Evolutionary conservation across 2,797 vertebrate species (phyloP), one percentile per base, ranked within the genome.

Genomic region (Sebastes goodei): DNA sequence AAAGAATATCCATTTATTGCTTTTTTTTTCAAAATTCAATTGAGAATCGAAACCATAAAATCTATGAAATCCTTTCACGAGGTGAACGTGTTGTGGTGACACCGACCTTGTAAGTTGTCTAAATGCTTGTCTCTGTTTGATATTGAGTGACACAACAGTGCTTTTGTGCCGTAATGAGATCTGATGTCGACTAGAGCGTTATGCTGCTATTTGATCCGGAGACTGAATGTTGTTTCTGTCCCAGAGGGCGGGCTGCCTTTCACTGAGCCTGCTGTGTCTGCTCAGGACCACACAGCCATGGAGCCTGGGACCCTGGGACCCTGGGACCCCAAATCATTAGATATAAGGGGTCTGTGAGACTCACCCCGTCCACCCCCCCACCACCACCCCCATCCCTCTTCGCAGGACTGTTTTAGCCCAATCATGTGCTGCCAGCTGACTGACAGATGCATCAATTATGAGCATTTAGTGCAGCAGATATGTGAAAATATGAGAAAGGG

Each of bases 391-490:
- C 62, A 20, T 35, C 81, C 85, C 78, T 70, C 78, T 93, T 78
- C 25, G 10, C 76, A 82, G 80, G 86, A 85, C 68, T 90, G 71
- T 89, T 89, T 93, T 90, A 94, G 84, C 85, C 93, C 94, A 96
- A 96, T 97, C 95, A 95, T 95, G 95, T 96, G 95, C 95, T 95
- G 95, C 96, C 94, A 93, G 96, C 95, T 97, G 97, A 97, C 97
- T 97, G 95, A 97, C 96, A 96, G 96, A 97, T 92, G 95, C 96
- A 96, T 95, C 96, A 97, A 97, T 97, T 97, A 97, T 95, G 94
- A 95, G 93, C 95, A 96, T 97, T 97, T 97, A 97, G 96, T 74
- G 81, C 83, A 93, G 93, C 94, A 94, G 93, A 93, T 94, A 94
- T 91, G 85, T 90, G 85, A 87, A 94, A 89, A 92, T 88, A 91